Evolutionary conservation across 2,113 vertebrate genomes (phyloP), one percentile per base, ranked within the genome.

Genomic region (Dasyornis broadbenti): DNA sequence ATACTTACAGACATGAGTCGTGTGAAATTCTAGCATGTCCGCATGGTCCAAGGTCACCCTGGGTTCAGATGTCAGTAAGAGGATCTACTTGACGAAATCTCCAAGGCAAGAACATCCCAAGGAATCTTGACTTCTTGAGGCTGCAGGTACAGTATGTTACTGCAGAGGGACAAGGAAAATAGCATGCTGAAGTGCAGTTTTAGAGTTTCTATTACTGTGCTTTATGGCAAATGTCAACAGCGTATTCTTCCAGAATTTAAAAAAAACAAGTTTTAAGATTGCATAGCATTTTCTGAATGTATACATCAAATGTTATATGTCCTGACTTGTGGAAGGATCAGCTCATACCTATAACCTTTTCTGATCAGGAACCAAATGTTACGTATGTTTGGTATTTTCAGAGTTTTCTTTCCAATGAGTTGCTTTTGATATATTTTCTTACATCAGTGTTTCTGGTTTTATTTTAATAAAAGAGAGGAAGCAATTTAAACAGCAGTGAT

Each of bases 21-120:
- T 86, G 85, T 96, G 96, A 95, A 96, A 96, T 96, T 96, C 94
- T 85, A 96, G 90, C 17, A 2, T 80, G 81, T 54, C 73, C 16
- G 0, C 45, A 2, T 70, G 86, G 86, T 78, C 69, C 76, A 44
- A 94, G 92, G 89, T 95, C 49, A 0, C 60, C 54, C 54, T 44
- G 79, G 92, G 94, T 97, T 95, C 92, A 96, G 94, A 91, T 96
- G 92, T 95, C 93, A 90, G 95, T 95, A 96, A 95, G 79, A 93
- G 18, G 94, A 97, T 95, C 93, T 73, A 83, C 93, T 93, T 92
- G 94, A 88, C 63, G 56, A 95, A 97, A 97, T 93, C 92, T 92
- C 87, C 92, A 88, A 86, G 92, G 82, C 90, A 92, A 95, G 96
- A 96, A 86, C 50, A 30, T 94, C 93, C 75, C 93, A 96, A 96